Evolutionary conservation across 2,888 invertebrate genomes (phyloP), one percentile per base, ranked within the genome.

Genomic region (Syrphus vitripennis): DNA sequence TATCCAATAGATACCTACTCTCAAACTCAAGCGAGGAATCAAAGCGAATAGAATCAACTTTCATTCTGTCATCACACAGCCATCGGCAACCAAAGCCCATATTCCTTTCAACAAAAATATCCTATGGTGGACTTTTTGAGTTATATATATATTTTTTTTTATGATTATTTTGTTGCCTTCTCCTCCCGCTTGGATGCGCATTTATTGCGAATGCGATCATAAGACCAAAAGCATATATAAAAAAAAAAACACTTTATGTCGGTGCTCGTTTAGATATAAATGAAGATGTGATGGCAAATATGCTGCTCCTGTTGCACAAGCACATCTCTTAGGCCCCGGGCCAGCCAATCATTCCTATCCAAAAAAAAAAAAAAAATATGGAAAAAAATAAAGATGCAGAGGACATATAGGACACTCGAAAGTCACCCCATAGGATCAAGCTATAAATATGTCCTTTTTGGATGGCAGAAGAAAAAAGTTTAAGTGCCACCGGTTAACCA

Each of bases 401-500:
- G 76, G 76, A 76, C 79, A 71, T 65, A 29, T n/a, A n/a, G n/a
- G n/a, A n/a, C 57, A 67, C 70, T 71, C 42, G 50, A 55, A 50
- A 76, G 59, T 67, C 61, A 42, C 48, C 29, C 80, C n/a, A n/a
- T n/a, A 67, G 84, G 72, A 81, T 69, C 76, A 76, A 72, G 76
- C 76, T 77, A 77, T 81, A 77, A 77, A 84, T 69, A 71, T 77
- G 67, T 80, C 84, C 67, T 76, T 76, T 50, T 76, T 50, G 14
- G 67, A 53, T 61, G 34, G 45, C 24, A 16, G 16, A 70, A 31
- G 26, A 63, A 37, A 71, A 53, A 67, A 80, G 42, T 45, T 77
- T 63, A 77, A 81, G 81, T 86, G 77, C 19, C 72, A 74, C n/a
- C 55, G 84, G 84, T 81, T 77, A 81, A 86, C 84, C 84, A 72